Evolutionary conservation across 2,888 invertebrate species (phyloP).

Genomic region (Erannis defoliaria): DNA sequence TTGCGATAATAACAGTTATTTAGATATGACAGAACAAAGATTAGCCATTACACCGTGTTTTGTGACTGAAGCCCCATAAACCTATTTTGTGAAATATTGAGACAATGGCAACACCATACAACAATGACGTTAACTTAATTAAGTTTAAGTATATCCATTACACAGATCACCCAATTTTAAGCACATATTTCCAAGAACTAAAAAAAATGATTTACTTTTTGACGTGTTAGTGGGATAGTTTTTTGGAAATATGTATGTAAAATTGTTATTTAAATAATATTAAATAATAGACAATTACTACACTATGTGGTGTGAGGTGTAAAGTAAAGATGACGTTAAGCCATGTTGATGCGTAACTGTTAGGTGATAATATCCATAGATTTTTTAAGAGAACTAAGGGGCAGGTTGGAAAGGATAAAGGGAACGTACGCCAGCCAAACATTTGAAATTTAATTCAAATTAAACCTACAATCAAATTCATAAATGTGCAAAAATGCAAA

Average conservation of each 20-base stretch:
- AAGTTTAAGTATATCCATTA: constrained; percentile 51
- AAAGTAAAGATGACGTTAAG: constrained; percentile 65
- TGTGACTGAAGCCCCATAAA: constrained; percentile 79
- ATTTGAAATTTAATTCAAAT: constrained; percentile 7
- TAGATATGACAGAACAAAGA: constrained; percentile 78
- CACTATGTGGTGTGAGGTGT: constrained; percentile 78
- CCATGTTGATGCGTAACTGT: constrained; percentile 63
- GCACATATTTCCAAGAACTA: constrained; percentile 48
- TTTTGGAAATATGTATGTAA: constrained; percentile 47
- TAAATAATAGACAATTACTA: constrained; percentile 57
- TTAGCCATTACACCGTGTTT: constrained; percentile 82
- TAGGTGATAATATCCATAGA: constrained; percentile 53
- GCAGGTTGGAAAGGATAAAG: constrained; percentile 33
- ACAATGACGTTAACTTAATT: constrained; percentile 70
- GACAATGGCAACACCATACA: constrained; percentile 78
- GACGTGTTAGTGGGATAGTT: background rate
- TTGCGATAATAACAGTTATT: constrained; percentile 50
- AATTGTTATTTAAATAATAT: constrained; percentile 51
- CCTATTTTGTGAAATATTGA: constrained; percentile 76
- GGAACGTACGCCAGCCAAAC: constrained; percentile 42
- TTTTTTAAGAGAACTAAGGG: constrained; percentile 24
- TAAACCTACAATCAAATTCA: constrained; percentile 27
- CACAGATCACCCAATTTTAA: constrained; percentile 61
- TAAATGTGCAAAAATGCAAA: constrained; percentile 60
- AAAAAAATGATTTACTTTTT: background rate